Percentiles rank a stretch among this genome's conserved stretches.
These are phyloP conservation scores for Hoplodrina blanda DNA, from an alignment of 2,888 invertebrate genomes.

Conservation along the genomic window DNA sequence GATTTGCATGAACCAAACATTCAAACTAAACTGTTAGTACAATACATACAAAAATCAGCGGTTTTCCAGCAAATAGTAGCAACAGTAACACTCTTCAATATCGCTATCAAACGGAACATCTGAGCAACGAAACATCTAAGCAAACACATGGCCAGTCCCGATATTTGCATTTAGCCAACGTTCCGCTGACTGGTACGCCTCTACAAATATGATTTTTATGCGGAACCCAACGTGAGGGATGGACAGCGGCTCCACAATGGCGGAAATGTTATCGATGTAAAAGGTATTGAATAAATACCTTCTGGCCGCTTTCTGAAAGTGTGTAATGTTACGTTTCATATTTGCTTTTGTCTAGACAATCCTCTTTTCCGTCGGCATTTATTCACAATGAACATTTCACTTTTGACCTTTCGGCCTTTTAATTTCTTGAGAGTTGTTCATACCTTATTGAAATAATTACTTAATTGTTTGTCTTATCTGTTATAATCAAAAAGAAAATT, in stretches of 20 bases:
- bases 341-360: constrained; percentile 10
- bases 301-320: constrained; percentile 5
- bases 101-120: constrained; percentile 58
- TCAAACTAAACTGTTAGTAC: constrained; percentile 46
- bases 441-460: not conserved
- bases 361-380: not conserved
- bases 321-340: constrained; percentile 7
- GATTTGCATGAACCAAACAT: constrained; percentile 54
- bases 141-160: constrained; percentile 55
- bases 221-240: constrained; percentile 55
- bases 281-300: constrained; percentile 28
- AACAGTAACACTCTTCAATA: constrained; percentile 46
- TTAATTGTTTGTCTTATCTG: too few relatives aligned
- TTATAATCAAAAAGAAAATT: not conserved
- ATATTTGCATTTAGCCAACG: constrained; percentile 67
- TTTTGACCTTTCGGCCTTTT: not conserved
- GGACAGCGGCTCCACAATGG: constrained; percentile 53
- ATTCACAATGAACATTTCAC: not conserved
- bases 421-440: not conserved
- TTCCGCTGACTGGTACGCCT: constrained; percentile 60
- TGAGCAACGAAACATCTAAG: constrained; percentile 56
- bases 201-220: constrained; percentile 70
- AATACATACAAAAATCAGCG: constrained; percentile 62
- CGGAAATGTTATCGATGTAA: constrained; percentile 38
- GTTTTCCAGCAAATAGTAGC: constrained; percentile 53